A percentile compares a stretch with the other conserved stretches of the same genome.
Evolutionary conservation across 1,140 invertebrate species (phyloP).

Genomic region (Eubasilissa regina): DNA sequence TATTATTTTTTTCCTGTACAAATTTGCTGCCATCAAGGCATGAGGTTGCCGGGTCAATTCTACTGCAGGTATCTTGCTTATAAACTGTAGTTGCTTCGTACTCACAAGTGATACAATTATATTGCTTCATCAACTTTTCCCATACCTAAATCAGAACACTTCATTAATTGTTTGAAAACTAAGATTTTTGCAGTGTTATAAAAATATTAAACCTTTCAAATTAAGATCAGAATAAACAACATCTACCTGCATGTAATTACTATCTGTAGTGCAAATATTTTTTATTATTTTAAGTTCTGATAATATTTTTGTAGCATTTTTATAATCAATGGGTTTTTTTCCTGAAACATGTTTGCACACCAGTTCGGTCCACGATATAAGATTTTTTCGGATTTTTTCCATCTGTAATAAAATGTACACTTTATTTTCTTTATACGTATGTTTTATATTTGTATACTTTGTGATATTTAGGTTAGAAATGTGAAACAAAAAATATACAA

Average conservation of each 20-base stretch:
- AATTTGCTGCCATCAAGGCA: no score
- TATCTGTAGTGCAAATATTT: neutral
- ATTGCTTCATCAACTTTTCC: neutral
- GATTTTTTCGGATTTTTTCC: neutral
- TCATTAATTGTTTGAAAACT: neutral
- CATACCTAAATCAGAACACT: neutral
- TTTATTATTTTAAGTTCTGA: neutral
- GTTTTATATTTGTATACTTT: neutral
- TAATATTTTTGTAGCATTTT: neutral
- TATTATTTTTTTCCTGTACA: no score
- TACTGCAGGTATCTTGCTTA: no score
- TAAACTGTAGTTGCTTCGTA: no score
- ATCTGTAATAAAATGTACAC: neutral
- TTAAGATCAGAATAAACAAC: neutral
- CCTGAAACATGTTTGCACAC: conserved; percentile 18
- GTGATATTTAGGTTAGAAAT: neutral
- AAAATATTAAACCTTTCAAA: neutral
- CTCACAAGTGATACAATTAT: no score
- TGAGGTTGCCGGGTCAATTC: no score
- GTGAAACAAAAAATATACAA: no score
- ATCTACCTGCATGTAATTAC: neutral
- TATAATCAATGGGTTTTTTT: neutral
- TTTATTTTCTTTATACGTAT: neutral
- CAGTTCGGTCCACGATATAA: neutral
- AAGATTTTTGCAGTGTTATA: neutral